Conservation (phyloP, 2,888 invertebrate species). For the Lathronympha strigana region DNA sequence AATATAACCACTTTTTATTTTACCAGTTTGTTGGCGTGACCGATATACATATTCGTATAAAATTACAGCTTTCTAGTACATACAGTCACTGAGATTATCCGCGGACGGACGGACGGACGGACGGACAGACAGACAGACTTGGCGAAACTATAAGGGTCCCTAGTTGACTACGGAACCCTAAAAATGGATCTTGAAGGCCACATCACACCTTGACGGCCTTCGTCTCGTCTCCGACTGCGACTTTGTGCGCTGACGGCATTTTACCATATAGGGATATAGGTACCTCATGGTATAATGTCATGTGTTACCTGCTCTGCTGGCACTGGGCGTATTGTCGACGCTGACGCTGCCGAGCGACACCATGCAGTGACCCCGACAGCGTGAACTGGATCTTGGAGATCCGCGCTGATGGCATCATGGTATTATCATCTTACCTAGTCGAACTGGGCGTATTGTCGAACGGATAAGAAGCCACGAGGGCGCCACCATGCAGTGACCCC, state of each 20-base stretch:
- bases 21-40: no score
- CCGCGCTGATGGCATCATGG: no score
- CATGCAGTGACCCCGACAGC: constrained; percentile 96
- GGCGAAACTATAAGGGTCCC: no score
- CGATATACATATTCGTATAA: no score
- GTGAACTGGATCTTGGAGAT: constrained; percentile 96
- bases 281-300: constrained; percentile 11
- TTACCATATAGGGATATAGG: no score
- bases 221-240: not conserved
- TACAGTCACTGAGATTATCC: no score
- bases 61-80: no score
- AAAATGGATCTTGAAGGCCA: not conserved
- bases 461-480: constrained; percentile 98
- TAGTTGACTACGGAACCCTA: no score
- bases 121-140: no score
- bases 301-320: constrained; percentile 93
- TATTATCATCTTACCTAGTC: no score
- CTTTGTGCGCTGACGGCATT: not conserved
- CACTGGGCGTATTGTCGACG: constrained; percentile 97
- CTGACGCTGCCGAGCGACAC: constrained; percentile 98
- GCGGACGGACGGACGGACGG: no score
- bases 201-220: not conserved
- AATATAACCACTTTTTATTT: no score
- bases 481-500: constrained; percentile 97
- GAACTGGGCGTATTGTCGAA: constrained; percentile 98